phyloP scores from a whole-genome alignment of 92 coral and sea anemone genomes.

The Bergia puertoricense region DNA sequence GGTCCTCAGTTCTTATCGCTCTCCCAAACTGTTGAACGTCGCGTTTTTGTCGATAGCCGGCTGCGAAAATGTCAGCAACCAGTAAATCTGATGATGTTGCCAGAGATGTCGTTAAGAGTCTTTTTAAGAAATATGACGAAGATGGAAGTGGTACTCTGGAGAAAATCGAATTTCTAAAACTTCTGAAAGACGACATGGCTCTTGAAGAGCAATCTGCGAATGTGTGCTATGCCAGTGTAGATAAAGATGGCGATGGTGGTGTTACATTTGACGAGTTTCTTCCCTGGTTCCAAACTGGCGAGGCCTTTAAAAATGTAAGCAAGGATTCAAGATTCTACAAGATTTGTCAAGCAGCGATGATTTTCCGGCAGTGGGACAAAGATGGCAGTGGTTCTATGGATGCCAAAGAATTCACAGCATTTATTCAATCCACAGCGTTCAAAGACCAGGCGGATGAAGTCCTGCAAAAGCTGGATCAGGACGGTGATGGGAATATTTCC shows the following conservation, averaged over 20 bases:
- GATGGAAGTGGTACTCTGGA: slow-evolving; percentile 76
- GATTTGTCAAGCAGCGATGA: slow-evolving; percentile 70
- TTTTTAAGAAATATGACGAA: slow-evolving; percentile 81
- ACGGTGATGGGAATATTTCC: slow-evolving; percentile 89
- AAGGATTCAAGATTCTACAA: slow-evolving; percentile 64
- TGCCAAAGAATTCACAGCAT: slow-evolving; percentile 67
- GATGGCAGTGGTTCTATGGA: slow-evolving; percentile 86
- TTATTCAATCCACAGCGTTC: slow-evolving; percentile 57
- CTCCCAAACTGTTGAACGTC: not conserved
- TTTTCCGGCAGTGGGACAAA: slow-evolving; percentile 77
- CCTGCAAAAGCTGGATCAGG: slow-evolving; percentile 65
- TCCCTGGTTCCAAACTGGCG: slow-evolving; percentile 74
- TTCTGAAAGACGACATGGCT: slow-evolving; percentile 81
- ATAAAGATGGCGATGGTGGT: slow-evolving; percentile 81
- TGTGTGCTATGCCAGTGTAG: slow-evolving; percentile 61
- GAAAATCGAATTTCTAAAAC: slow-evolving; percentile 56
- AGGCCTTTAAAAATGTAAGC: slow-evolving; percentile 61
- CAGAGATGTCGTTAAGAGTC: slow-evolving; percentile 74
- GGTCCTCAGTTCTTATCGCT: not conserved
- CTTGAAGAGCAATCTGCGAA: slow-evolving; percentile 70
- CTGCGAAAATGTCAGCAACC: slow-evolving; percentile 43
- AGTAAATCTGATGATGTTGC: slow-evolving; percentile 59
- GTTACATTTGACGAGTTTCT: slow-evolving; percentile 80
- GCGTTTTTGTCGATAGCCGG: not conserved
- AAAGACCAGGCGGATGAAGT: slow-evolving; percentile 52